Evolutionary conservation across 2,888 invertebrate species (phyloP).

Genomic region (Sinotaia quadrata): DNA sequence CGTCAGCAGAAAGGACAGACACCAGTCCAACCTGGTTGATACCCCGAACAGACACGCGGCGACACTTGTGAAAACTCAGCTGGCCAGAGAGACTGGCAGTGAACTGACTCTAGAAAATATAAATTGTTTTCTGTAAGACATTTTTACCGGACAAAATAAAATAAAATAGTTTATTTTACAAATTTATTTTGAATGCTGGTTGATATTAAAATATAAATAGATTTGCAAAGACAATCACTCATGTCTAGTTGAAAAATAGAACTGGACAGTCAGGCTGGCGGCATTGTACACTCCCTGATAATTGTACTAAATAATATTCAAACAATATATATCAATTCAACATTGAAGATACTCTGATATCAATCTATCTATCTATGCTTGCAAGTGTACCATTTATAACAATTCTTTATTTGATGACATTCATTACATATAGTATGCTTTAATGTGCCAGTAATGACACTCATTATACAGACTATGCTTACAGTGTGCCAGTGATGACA

Average conservation of each 20-base stretch:
- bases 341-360: too few species aligned
- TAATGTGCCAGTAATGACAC: too few species aligned
- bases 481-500: neutral
- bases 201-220: neutral
- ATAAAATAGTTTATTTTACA: neutral
- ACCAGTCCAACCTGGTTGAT: slow-evolving; percentile 40
- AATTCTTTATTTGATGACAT: too few species aligned
- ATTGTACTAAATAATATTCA: too few species aligned
- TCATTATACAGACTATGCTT: neutral
- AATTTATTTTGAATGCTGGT: neutral
- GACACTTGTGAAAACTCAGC: slow-evolving; percentile 41
- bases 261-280: too few species aligned
- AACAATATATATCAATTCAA: too few species aligned
- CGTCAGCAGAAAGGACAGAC: slow-evolving; percentile 32
- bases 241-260: neutral
- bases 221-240: too few species aligned
- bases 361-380: too few species aligned
- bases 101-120: slow-evolving; percentile 36
- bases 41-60: slow-evolving; percentile 37
- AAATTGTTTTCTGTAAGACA: neutral
- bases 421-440: too few species aligned
- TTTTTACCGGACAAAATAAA: neutral
- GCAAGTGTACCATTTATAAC: too few species aligned
- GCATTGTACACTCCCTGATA: too few species aligned
- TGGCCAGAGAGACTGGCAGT: slow-evolving; percentile 24